phyloP scores from a whole-genome alignment of 92 coral and sea anemone species.

The Phymanthus crucifer region DNA sequence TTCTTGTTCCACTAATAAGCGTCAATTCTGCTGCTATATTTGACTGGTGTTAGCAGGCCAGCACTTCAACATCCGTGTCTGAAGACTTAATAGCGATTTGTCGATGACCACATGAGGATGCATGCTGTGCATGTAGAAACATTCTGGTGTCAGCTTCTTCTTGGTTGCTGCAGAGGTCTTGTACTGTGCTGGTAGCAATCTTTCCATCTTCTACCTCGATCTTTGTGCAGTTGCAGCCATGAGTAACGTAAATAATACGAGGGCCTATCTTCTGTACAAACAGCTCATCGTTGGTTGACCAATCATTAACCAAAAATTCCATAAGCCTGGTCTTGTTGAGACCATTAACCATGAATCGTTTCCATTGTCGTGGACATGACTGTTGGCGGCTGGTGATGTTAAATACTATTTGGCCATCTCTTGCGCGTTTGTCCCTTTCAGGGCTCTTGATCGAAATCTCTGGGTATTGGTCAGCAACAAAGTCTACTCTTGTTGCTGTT shows the following conservation, averaged over 20 bases:
- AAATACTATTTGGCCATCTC: conserved; percentile 30
- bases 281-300: conserved; percentile 3
- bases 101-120: conserved; percentile 21
- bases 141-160: conserved; percentile 71
- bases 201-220: conserved; percentile 2
- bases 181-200: conserved; percentile 6
- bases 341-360: conserved; percentile 34
- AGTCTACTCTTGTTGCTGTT: conserved; percentile 35
- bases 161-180: conserved; percentile 38
- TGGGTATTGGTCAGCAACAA: conserved; percentile 38
- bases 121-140: conserved; percentile 64
- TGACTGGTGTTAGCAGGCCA: conserved; percentile 45
- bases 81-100: conserved; percentile 38
- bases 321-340: conserved; percentile 42
- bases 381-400: conserved; percentile 39
- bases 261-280: conserved; percentile 12
- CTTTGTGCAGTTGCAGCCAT: conserved; percentile 29
- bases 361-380: conserved; percentile 50
- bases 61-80: conserved; percentile 53
- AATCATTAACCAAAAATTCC: conserved; percentile 29
- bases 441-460: conserved; percentile 28
- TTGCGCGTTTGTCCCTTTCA: conserved; percentile 28
- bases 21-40: conserved; percentile 35
- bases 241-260: conserved; percentile 21
- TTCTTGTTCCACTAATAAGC: conserved; percentile 47